These are phyloP conservation scores for Drosophila birchii DNA, from an alignment of 2,888 invertebrate species.

Conservation along the genomic window DNA sequence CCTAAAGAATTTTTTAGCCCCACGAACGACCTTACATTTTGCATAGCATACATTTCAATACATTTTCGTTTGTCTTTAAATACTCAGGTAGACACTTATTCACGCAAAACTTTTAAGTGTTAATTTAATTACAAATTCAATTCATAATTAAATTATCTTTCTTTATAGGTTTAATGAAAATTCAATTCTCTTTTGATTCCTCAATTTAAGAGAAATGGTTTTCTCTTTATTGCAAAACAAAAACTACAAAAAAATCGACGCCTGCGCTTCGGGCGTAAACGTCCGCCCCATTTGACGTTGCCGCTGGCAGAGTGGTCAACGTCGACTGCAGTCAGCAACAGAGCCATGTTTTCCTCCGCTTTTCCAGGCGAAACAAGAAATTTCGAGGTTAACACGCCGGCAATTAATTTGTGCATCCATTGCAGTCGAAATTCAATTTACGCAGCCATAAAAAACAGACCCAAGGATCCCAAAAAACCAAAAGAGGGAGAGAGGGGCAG, in stretches of 20 bases:
- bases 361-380: conserved; percentile 34
- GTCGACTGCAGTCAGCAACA: conserved; percentile 22
- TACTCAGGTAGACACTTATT: no score
- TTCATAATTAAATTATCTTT: conserved; percentile 60
- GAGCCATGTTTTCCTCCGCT: conserved; percentile 29
- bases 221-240: neutral
- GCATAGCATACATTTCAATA: no score
- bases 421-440: conserved; percentile 64
- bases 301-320: conserved; percentile 19
- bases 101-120: no score
- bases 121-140: conserved; percentile 62
- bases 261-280: conserved; percentile 30
- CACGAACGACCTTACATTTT: no score
- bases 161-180: conserved; percentile 46
- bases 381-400: conserved; percentile 66
- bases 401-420: conserved; percentile 62
- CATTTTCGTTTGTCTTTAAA: no score
- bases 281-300: conserved; percentile 31
- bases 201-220: conserved; percentile 34
- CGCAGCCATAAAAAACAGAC: conserved; percentile 59
- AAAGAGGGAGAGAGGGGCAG: neutral
- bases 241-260: conserved; percentile 18
- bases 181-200: conserved; percentile 1
- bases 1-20: no score
- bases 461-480: conserved; percentile 6